Evolutionary conservation across 2,113 vertebrate genomes (phyloP).

Genomic region (Callopanchax toddi): DNA sequence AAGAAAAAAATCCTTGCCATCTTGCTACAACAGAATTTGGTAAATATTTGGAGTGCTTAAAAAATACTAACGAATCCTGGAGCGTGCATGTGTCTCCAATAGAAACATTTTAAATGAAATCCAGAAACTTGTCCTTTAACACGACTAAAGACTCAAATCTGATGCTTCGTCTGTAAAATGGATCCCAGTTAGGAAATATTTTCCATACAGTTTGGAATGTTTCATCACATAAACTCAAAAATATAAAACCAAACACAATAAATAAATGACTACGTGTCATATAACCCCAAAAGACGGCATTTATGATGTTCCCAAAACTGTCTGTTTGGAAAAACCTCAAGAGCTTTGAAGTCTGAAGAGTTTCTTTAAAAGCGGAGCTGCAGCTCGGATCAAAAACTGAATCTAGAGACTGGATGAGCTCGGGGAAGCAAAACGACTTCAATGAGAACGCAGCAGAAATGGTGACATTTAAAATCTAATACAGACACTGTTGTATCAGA

Average conservation of each 20-base stretch:
- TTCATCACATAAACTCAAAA: not conserved
- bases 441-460: not conserved
- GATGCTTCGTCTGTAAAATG: not conserved
- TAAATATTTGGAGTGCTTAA: not conserved
- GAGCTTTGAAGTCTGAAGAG: not conserved
- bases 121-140: not conserved
- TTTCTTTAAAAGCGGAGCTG: not conserved
- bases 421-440: not conserved
- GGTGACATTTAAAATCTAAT: too few species aligned
- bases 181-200: not conserved
- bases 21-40: too few species aligned
- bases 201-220: not conserved
- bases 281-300: too few species aligned
- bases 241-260: not conserved
- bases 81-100: too few species aligned
- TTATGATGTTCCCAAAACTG: too few species aligned
- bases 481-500: not conserved
- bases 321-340: too few species aligned
- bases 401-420: not conserved
- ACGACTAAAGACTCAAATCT: not conserved
- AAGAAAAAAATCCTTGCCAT: not conserved
- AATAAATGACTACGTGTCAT: not conserved
- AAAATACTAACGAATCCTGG: not conserved
- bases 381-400: not conserved
- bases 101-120: too few species aligned